Evolutionary conservation across 64 coral and sea anemone species (phyloP), one percentile per base, ranked within the genome.

Genomic region (Pachyseris speciosa): DNA sequence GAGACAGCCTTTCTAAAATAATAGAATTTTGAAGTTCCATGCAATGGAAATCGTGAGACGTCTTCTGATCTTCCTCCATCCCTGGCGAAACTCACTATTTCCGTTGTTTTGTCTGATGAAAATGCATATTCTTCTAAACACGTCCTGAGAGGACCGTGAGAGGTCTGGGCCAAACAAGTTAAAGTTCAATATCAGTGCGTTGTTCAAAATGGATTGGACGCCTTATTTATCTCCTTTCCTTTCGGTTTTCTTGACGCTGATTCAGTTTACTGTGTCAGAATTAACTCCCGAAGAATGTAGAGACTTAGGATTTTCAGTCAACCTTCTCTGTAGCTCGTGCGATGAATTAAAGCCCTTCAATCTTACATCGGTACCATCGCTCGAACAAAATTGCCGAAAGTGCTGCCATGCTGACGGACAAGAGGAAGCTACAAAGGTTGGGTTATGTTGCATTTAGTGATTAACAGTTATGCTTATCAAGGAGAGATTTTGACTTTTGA

Each of bases 331-430:
- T 84, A 94, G 97, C n/a, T 93, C 97, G 8, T 99, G 97, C 42
- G 94, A 99, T 68, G 93, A 92, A 27, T 84, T 99, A 83, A 76
- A 86, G 84, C 97, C 95, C 64, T 99, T 99, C 52, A 99, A 99
- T 93, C 84, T 99, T 37, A 20, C 53, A 36, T 78, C 75, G 10
- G 77, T 61, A 61, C 53, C 52, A 15, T 81, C 89, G n/a, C 33
- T 99, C 29, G 86, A 86, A 44, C 73, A 93, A 36, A 99, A 93
- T 52, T 99, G 97, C 66, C 73, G 89, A 64, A 92, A 76, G 4
- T 99, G 97, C 53, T 99, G 97, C 40, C 93, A 99, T 33, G 97
- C 89, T 1, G 97, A 99, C 16, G 93, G 90, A 2, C 86, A 95
- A 61, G 93, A 91, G 13, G 90, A 83, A 37, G 76, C 81, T 10